Percentiles rank a stretch among this genome's conserved stretches.
Conservation (phyloP, 2,888 invertebrate genomes). For the Liposcelis brunnea region DNA sequence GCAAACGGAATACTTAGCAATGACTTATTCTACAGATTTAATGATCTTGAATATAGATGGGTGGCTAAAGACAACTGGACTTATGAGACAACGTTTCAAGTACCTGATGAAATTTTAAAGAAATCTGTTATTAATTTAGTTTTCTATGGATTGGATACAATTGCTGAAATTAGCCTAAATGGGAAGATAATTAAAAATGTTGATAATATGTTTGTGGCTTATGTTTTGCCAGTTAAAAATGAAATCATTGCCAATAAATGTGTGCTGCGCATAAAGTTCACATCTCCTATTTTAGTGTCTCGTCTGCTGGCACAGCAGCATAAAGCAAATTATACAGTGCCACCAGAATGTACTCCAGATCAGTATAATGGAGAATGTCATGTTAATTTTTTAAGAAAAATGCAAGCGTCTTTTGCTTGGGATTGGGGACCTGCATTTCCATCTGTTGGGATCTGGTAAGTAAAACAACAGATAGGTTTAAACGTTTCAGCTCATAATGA, state of each 20-base stretch:
- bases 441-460: conserved; percentile 80
- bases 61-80: conserved; percentile 65
- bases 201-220: conserved; percentile 73
- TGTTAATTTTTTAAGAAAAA: conserved; percentile 76
- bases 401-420: conserved; percentile 91
- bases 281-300: conserved; percentile 36
- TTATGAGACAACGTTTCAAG: conserved; percentile 44
- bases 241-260: conserved; percentile 23
- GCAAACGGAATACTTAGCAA: conserved; percentile 35
- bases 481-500: too few species aligned
- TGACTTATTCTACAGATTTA: conserved; percentile 47
- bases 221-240: conserved; percentile 48
- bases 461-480: neutral
- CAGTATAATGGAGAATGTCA: conserved; percentile 80
- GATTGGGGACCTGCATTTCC: conserved; percentile 96
- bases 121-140: conserved; percentile 35
- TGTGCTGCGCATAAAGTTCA: conserved; percentile 23
- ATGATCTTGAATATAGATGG: conserved; percentile 70
- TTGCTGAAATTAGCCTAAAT: conserved; percentile 59
- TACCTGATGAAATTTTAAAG: conserved; percentile 19
- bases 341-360: conserved; percentile 58
- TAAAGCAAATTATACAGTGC: conserved; percentile 34
- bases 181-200: conserved; percentile 40
- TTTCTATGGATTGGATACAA: conserved; percentile 75
- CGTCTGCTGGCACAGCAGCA: conserved; percentile 24